phyloP scores from a whole-genome alignment of 2,888 invertebrate genomes.

The Hirudinaria manillensis region DNA sequence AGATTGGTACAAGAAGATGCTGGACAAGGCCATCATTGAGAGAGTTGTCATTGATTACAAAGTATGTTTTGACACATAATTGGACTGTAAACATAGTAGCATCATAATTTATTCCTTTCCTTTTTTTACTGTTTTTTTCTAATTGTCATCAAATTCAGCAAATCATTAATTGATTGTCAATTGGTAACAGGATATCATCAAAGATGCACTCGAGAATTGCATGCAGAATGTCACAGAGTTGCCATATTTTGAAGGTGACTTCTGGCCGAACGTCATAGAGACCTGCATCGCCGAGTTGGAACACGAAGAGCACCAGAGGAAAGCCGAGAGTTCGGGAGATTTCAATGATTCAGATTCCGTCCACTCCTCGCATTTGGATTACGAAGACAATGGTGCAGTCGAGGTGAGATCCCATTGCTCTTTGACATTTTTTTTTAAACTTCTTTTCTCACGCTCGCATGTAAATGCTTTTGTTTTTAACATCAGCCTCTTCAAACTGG shows the following conservation, averaged over 20 bases:
- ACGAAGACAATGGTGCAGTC: slow-evolving; percentile 4
- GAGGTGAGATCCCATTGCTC: neutral
- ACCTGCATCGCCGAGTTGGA: slow-evolving; percentile 98
- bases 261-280: slow-evolving; percentile 99
- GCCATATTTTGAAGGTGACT: slow-evolving; percentile 68
- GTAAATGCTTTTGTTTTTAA: neutral
- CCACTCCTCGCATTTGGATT: slow-evolving; percentile 39
- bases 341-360: slow-evolving; percentile 70
- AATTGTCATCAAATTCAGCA: neutral
- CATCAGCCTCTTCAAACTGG: neutral
- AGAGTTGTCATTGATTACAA: slow-evolving; percentile 97
- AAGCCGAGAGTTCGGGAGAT: slow-evolving; percentile 55
- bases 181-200: slow-evolving; percentile 60
- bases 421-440: neutral
- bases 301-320: slow-evolving; percentile 70
- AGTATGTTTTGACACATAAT: slow-evolving; percentile 53
- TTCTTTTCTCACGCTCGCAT: neutral
- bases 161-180: no score
- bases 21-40: slow-evolving; percentile 93
- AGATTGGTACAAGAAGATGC: slow-evolving; percentile 99
- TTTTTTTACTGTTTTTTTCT: neutral
- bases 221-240: slow-evolving; percentile 60
- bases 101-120: neutral
- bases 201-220: slow-evolving; percentile 97
- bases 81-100: neutral